Evolutionary conservation across 2,888 invertebrate genomes (phyloP), one percentile per base, ranked within the genome.

Genomic region (Polyploca ridens): DNA sequence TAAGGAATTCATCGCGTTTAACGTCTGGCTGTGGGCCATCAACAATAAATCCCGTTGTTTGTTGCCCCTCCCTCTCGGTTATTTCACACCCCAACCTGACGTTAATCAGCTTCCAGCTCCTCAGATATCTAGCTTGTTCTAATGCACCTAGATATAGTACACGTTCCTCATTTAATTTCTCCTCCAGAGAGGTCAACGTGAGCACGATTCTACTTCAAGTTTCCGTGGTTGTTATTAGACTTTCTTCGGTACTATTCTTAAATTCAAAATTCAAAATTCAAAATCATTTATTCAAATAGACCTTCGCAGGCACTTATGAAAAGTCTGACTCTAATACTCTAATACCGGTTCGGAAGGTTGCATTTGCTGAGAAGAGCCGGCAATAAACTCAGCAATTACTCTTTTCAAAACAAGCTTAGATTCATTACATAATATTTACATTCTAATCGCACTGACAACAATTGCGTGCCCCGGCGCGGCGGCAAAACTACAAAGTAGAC

Each of bases 11-110:
- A 85, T 85, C 78, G 85, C 86, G 74, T 85, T 87, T 85, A 86
- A 83, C 84, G 88, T 89, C 87, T 84, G 81, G 81, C 83, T 83
- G 77, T 81, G 84, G 85, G 81, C 87, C 83, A 89, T 90, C 91
- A 90, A 88, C 90, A 84, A 91, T 91, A 91, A 93, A 93, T 92
- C 87, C 81, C 78, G 81, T 79, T 87, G 90, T 90, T 91, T 88
- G 87, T 82, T 81, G 82, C 83, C 77, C 81, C 71, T 71, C 72
- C 70, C 60, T 57, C 46, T 69, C 70, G 71, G 77, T 74, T 75
- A 81, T 79, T 83, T 74, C 79, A 82, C 79, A 82, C 82, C 80
- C 79, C 78, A 70, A 54, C 54, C 85, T 86, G 85, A 89, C 88
- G 87, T 88, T 90, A 90, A 92, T 93, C 91, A 93, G 90, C 85